A percentile compares a stretch with the other conserved stretches of the same genome.
Evolutionary conservation across 2,113 vertebrate species (phyloP).

Genomic region (Abramis brama): DNA sequence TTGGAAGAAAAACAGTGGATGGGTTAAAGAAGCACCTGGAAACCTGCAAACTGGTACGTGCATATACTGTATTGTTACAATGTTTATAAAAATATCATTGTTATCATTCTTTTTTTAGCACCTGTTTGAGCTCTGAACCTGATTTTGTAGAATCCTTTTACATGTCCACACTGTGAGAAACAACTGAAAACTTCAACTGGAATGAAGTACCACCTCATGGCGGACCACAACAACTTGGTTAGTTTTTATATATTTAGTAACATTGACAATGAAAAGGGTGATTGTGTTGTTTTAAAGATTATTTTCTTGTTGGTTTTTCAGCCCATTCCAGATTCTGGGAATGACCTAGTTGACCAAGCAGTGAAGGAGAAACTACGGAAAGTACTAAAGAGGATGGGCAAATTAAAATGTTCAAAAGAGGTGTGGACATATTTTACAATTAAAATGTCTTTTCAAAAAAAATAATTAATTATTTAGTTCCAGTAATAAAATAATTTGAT

Average conservation of each 20-base stretch:
- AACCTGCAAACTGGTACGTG: constrained; percentile 85
- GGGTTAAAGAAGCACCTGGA: constrained; percentile 94
- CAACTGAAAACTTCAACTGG: constrained; percentile 91
- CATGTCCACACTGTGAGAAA: constrained; percentile 91
- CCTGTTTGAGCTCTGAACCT: neutral
- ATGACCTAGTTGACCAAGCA: constrained; percentile 81
- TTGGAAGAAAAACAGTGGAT: constrained; percentile 92
- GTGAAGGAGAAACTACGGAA: constrained; percentile 88
- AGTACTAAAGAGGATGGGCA: constrained; percentile 89
- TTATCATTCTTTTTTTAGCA: neutral
- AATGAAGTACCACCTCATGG: constrained; percentile 98
- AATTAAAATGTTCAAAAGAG: constrained; percentile 88
- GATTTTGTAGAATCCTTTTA: constrained; percentile 82
- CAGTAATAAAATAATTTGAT: no score
- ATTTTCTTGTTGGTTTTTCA: constrained; percentile 59
- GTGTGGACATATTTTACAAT: constrained; percentile 67
- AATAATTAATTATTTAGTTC: no score
- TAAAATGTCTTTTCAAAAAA: no score
- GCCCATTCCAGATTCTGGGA: constrained; percentile 81
- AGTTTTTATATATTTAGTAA: constrained; percentile 11
- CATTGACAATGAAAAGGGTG: neutral
- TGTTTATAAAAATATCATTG: neutral
- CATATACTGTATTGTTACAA: neutral
- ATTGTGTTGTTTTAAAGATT: neutral
- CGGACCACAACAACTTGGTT: constrained; percentile 93